Base-by-base conservation (phyloP, 2,888 invertebrate species). In the Apamea anceps region DNA sequence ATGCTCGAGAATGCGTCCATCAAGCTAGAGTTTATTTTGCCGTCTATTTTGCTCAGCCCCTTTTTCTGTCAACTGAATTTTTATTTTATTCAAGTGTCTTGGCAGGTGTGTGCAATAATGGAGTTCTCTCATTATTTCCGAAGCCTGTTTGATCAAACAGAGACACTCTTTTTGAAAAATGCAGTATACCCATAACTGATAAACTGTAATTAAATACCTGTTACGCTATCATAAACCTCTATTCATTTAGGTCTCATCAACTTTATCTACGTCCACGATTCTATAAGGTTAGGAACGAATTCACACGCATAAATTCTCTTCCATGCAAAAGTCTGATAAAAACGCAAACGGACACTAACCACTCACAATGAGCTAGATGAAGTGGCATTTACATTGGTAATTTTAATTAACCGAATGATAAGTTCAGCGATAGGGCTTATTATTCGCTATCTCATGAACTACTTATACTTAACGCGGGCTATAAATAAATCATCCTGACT, bases 401-500 rank as follows among this genome's bases (percentile, higher is more conserved):
- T 84, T 88, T 88, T 88, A 88, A 88, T 88, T 88, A 88, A 88
- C 85, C 77, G 81, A 77, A 85, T 80, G 87, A 88, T 88, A 88
- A 87, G 75, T 79, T 75, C 76, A 75, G 81, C 75, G 87, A 88
- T 88, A 88, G 75, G 72, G 75, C 79, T 83, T 87, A 88, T 82
- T 85, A 82, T 82, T 74, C 78, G 57, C 71, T 88, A 88, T 88
- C 87, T 81, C 85, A 88, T 87, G 81, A 88, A 85, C 84, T 88
- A 88, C 88, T 88, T 85, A 88, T 84, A 84, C 71, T 79, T 83
- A 82, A 87, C 82, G 79, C 72, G 67, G 80, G 92, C 89, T 90
- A 91, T 91, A 94, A 95, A 96, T 96, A 95, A 96, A 96, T 96
- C 95, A 96, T 94, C 92, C 90, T 89, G 93, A 92, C 93, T 92